Evolutionary conservation across 2,888 invertebrate species (phyloP).

Genomic region (Acleris cristana): DNA sequence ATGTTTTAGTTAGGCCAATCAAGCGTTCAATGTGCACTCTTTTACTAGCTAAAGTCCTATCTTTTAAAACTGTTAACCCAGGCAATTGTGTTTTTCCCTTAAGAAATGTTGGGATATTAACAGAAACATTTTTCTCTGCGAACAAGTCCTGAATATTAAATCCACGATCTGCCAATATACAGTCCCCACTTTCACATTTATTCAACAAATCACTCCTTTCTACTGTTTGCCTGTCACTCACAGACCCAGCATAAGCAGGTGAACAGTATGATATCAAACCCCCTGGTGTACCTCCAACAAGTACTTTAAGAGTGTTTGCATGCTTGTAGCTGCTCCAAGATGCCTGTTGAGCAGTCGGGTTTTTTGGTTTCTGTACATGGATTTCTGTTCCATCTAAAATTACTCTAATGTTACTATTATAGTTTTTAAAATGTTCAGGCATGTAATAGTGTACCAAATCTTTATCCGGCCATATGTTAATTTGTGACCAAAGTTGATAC

Average conservation of each 20-base stretch:
- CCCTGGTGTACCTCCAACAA: slow-evolving; percentile 42
- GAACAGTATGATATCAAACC: slow-evolving; percentile 41
- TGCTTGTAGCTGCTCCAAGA: slow-evolving; percentile 41
- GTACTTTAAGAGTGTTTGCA: slow-evolving; percentile 38
- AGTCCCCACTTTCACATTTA: slow-evolving; percentile 40
- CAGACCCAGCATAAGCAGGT: no score
- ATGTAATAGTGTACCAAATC: slow-evolving; percentile 38
- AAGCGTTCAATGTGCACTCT: slow-evolving; percentile 36
- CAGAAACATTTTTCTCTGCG: slow-evolving; percentile 37
- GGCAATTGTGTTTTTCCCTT: slow-evolving; percentile 39
- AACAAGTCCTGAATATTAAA: slow-evolving; percentile 46
- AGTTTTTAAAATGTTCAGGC: slow-evolving; percentile 36
- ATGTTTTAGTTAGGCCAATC: slow-evolving; percentile 36
- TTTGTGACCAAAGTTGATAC: no score
- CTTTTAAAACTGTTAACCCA: slow-evolving; percentile 31
- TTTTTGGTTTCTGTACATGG: slow-evolving; percentile 38
- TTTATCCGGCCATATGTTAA: not conserved
- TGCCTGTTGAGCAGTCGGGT: slow-evolving; percentile 37
- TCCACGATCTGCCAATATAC: slow-evolving; percentile 43
- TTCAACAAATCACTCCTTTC: slow-evolving; percentile 38
- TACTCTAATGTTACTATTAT: slow-evolving; percentile 20
- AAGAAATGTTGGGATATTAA: slow-evolving; percentile 42
- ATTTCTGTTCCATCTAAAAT: slow-evolving; percentile 43
- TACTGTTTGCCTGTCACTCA: slow-evolving; percentile 41
- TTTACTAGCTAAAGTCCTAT: slow-evolving; percentile 29